Conservation (phyloP, 2,888 invertebrate species). For the Tolmerus cingulatus region DNA sequence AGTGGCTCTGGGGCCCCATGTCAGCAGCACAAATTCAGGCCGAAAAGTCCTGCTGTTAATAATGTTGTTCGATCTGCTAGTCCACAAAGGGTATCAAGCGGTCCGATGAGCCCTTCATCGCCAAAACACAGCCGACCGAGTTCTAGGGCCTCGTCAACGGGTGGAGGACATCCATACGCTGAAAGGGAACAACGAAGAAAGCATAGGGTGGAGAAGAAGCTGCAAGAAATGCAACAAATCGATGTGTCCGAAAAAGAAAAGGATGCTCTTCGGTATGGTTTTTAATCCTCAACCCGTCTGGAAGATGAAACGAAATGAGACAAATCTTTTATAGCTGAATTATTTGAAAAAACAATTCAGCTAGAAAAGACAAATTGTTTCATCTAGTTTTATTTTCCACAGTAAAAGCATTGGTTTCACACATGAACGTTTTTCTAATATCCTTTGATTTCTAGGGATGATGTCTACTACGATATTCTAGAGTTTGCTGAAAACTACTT, state of each 20-base stretch:
- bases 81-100: constrained; percentile 53
- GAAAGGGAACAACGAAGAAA: constrained; percentile 83
- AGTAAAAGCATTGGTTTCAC: neutral
- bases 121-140: constrained; percentile 66
- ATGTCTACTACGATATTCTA: constrained; percentile 79
- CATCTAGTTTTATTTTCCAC: neutral
- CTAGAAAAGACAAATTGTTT: neutral
- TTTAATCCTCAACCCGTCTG: constrained; percentile 49
- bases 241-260: constrained; percentile 59
- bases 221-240: constrained; percentile 78
- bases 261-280: constrained; percentile 53
- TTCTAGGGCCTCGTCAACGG: constrained; percentile 65
- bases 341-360: neutral
- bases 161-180: constrained; percentile 63
- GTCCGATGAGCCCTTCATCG: constrained; percentile 59
- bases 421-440: neutral
- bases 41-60: constrained; percentile 61
- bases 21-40: constrained; percentile 52
- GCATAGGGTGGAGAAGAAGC: constrained; percentile 84
- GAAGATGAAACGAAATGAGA: neutral
- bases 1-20: neutral
- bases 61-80: constrained; percentile 57
- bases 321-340: neutral
- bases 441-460: constrained; percentile 63
- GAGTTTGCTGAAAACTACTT: constrained; percentile 95